phyloP scores from a whole-genome alignment of 2,888 invertebrate species.

The Polydrusus pterygomalis region DNA sequence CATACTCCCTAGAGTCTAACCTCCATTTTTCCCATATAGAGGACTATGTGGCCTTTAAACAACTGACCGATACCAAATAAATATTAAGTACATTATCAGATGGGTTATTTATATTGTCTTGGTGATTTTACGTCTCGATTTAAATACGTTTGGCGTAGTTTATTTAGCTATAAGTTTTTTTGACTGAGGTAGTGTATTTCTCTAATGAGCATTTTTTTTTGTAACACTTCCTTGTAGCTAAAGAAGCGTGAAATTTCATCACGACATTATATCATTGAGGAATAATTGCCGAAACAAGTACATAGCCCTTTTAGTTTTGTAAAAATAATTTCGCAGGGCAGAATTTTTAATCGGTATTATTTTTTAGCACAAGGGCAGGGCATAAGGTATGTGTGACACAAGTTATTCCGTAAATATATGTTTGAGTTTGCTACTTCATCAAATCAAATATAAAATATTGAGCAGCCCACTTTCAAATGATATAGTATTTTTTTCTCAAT shows the following conservation, averaged over 20 bases:
- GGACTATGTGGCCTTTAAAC: too few species aligned
- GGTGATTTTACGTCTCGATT: neutral
- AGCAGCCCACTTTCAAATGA: neutral
- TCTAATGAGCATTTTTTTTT: conserved; percentile 31
- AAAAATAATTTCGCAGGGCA: neutral
- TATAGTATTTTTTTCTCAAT: neutral
- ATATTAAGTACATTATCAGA: neutral
- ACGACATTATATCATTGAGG: neutral
- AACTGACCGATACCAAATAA: neutral
- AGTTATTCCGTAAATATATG: neutral
- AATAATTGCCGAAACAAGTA: conserved; percentile 1
- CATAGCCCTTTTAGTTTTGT: conserved; percentile 12
- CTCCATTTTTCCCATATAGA: too few species aligned
- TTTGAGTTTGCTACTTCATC: too few species aligned
- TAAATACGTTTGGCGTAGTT: conserved; percentile 1
- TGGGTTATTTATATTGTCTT: conserved; percentile 10
- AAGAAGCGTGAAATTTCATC: neutral
- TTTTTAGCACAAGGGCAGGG: neutral
- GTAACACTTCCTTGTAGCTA: conserved; percentile 23
- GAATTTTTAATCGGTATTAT: neutral
- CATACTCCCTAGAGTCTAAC: too few species aligned
- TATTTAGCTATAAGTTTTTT: conserved; percentile 38
- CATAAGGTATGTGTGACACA: neutral
- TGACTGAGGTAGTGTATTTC: conserved; percentile 40
- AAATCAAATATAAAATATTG: too few species aligned